These are phyloP conservation scores for Beroe forskalii DNA, from an alignment of 37 sponge, comb jelly and placozoan species.

Conservation along the genomic window DNA sequence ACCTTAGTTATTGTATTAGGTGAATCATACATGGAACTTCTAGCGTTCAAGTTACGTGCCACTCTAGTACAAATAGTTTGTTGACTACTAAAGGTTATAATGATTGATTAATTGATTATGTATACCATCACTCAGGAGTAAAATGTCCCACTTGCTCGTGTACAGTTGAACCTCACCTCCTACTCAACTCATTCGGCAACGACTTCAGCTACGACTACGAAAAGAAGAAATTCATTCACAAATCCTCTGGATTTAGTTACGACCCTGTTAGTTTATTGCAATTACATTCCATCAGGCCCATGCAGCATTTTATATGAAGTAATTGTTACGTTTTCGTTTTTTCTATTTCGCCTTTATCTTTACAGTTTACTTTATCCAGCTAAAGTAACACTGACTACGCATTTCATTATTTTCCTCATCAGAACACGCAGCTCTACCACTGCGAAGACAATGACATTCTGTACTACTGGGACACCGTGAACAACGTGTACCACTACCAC, in stretches of 20 bases:
- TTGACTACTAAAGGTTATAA: background rate
- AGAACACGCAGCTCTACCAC: conserved; percentile 26
- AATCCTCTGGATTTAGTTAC: conserved; percentile 31
- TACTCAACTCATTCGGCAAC: conserved; percentile 20
- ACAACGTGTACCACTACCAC: conserved; percentile 61
- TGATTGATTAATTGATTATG: too few relatives aligned
- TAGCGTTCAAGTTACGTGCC: too few relatives aligned
- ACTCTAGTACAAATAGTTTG: background rate
- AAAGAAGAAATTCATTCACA: conserved; percentile 18
- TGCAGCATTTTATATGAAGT: too few relatives aligned
- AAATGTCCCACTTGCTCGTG: conserved; percentile 22
- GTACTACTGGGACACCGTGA: conserved; percentile 40
- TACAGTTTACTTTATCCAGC: too few relatives aligned
- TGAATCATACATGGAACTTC: too few relatives aligned
- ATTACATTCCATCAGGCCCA: too few relatives aligned
- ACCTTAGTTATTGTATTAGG: too few relatives aligned
- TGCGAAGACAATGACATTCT: conserved; percentile 35
- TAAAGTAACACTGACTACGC: too few relatives aligned
- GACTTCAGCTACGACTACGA: conserved; percentile 12
- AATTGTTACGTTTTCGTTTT: too few relatives aligned
- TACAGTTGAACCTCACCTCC: background rate
- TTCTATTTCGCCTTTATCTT: too few relatives aligned
- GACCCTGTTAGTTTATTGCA: conserved; percentile 27
- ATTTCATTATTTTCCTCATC: too few relatives aligned
- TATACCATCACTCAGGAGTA: conserved; percentile 19